A percentile compares a stretch with the other conserved stretches of the same genome.
Conservation (phyloP, 2,888 invertebrate species). For the Tubulanus polymorphus region DNA sequence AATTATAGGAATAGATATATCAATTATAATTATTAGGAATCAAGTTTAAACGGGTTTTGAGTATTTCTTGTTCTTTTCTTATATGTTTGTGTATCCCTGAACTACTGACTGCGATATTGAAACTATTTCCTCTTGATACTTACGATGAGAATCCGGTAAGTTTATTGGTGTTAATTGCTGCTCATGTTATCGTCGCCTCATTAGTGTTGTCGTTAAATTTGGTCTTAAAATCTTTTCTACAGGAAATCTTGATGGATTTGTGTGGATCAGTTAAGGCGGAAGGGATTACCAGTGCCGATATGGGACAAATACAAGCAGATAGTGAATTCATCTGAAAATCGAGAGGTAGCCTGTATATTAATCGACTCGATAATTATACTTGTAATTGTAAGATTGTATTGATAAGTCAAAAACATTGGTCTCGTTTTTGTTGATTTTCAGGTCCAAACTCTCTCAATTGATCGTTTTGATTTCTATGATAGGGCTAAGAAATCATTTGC, state of each 20-base stretch:
- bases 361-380: no score
- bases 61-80: no score
- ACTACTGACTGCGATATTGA: slow-evolving; percentile 50
- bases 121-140: slow-evolving; percentile 53
- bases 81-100: slow-evolving; percentile 47
- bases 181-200: neutral
- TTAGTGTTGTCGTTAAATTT: no score
- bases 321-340: no score
- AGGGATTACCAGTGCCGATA: slow-evolving; percentile 36
- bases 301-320: slow-evolving; percentile 50
- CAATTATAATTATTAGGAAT: no score
- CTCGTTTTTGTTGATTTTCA: no score
- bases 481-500: slow-evolving; percentile 53
- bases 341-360: no score
- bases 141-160: slow-evolving; percentile 50
- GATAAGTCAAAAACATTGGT: no score
- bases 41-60: no score
- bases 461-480: slow-evolving; percentile 55
- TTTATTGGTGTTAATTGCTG: slow-evolving; percentile 7
- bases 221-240: slow-evolving; percentile 1
- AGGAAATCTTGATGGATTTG: slow-evolving; percentile 46
- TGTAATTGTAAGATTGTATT: no score
- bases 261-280: slow-evolving; percentile 40
- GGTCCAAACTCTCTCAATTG: slow-evolving; percentile 39
- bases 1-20: no score